These are phyloP conservation scores for Muscicapa striata DNA, from an alignment of 2,797 vertebrate species.

Conservation along the genomic window DNA sequence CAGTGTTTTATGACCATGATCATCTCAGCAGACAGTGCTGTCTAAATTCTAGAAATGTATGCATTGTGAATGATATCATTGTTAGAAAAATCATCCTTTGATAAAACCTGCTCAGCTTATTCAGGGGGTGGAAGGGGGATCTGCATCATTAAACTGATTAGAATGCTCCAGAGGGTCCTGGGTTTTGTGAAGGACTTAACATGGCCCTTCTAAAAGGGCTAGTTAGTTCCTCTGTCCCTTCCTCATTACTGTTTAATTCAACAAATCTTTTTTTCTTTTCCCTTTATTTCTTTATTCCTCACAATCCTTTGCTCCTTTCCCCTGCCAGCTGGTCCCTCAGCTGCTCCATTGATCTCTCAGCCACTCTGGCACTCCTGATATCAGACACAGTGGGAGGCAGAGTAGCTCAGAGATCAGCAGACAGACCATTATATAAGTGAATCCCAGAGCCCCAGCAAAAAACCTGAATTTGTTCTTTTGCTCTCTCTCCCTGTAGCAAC, in stretches of 20 bases:
- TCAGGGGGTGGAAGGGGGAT: not conserved
- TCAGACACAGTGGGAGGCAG: slow-evolving; percentile 56
- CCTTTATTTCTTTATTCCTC: slow-evolving; percentile 62
- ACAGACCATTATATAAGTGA: slow-evolving; percentile 6
- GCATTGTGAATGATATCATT: slow-evolving; percentile 19
- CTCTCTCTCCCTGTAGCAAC: not conserved
- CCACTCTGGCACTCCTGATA: slow-evolving; percentile 47
- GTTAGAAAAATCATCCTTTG: slow-evolving; percentile 50
- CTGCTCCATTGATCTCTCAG: slow-evolving; percentile 65
- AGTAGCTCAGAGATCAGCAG: slow-evolving; percentile 47
- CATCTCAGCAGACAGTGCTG: not conserved
- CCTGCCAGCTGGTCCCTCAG: slow-evolving; percentile 65
- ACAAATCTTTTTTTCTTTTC: slow-evolving; percentile 55
- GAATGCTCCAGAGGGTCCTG: slow-evolving; percentile 50
- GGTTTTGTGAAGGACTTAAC: slow-evolving; percentile 45
- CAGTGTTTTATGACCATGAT: not conserved
- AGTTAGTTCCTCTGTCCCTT: slow-evolving; percentile 23
- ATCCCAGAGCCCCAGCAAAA: slow-evolving; percentile 6
- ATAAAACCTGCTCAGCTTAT: not conserved
- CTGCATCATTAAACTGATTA: slow-evolving; percentile 56
- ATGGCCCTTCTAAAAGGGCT: not conserved
- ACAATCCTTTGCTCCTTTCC: slow-evolving; percentile 51
- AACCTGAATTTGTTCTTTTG: not conserved
- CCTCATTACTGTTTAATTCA: slow-evolving; percentile 56
- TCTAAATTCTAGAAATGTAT: not conserved